Conservation (phyloP, 92 coral and sea anemone species). For the Phenganax stokvisi region DNA sequence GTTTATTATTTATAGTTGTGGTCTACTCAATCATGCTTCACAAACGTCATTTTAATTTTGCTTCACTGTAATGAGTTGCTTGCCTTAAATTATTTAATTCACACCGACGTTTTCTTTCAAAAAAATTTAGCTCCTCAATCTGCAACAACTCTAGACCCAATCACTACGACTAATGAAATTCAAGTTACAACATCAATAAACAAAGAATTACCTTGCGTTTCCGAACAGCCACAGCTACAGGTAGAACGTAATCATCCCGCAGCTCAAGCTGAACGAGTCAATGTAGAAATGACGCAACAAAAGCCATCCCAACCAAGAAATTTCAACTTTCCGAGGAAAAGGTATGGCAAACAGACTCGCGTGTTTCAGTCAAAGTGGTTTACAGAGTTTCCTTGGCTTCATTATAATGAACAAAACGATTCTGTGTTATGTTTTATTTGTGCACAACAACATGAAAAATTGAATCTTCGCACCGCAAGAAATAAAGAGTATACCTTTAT, state of each 20-base stretch:
- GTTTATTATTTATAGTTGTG: not conserved
- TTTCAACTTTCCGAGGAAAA: slow-evolving; percentile 55
- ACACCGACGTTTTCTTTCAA: not conserved
- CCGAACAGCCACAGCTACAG: slow-evolving; percentile 17
- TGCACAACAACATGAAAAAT: slow-evolving; percentile 47
- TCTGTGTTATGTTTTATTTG: slow-evolving; percentile 57
- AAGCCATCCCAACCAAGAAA: slow-evolving; percentile 54
- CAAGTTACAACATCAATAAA: slow-evolving; percentile 19
- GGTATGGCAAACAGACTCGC: slow-evolving; percentile 47
- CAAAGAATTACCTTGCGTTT: not conserved
- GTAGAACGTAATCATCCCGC: slow-evolving; percentile 17
- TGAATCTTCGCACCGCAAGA: slow-evolving; percentile 50
- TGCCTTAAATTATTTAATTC: slow-evolving; percentile 3
- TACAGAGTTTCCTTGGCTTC: slow-evolving; percentile 62
- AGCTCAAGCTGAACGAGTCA: not conserved
- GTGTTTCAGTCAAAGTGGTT: slow-evolving; percentile 64
- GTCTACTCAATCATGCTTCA: slow-evolving; percentile 2
- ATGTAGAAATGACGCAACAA: slow-evolving; percentile 24
- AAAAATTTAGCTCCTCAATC: slow-evolving; percentile 28
- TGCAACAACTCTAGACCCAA: slow-evolving; percentile 6
- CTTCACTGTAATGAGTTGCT: slow-evolving; percentile 8
- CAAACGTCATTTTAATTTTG: slow-evolving; percentile 8
- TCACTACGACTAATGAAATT: slow-evolving; percentile 18
- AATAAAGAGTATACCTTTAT: slow-evolving; percentile 55
- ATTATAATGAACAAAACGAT: slow-evolving; percentile 56